These are phyloP conservation scores for Drosophila pectinifera DNA, from an alignment of 1,140 invertebrate genomes.

Conservation along the genomic window DNA sequence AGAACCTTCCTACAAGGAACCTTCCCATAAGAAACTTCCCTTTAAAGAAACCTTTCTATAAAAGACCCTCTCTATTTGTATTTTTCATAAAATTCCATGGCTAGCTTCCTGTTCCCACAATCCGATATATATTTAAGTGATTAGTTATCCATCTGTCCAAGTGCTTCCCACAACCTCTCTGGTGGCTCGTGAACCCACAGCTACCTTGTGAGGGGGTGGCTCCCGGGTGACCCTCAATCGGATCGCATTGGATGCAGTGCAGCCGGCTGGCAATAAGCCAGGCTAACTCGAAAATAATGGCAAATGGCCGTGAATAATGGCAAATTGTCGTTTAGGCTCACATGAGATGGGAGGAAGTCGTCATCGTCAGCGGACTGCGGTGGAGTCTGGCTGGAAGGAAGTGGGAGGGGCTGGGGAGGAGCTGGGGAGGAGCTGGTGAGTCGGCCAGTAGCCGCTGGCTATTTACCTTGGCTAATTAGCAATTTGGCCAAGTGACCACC, in stretches of 20 bases:
- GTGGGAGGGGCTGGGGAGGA: slow-evolving; percentile 6
- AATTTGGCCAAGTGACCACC: slow-evolving; percentile 51
- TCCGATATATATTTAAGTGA: background rate
- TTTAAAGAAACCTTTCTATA: no score
- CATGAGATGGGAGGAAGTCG: slow-evolving; percentile 29
- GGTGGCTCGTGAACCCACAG: background rate
- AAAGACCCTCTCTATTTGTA: no score
- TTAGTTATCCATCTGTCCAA: background rate
- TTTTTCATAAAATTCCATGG: no score
- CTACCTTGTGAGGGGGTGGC: slow-evolving; percentile 29
- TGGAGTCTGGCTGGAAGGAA: slow-evolving; percentile 24
- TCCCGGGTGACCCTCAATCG: background rate
- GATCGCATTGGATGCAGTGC: slow-evolving; percentile 34
- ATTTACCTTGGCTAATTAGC: slow-evolving; percentile 64
- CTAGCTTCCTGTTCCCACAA: slow-evolving; percentile 1
- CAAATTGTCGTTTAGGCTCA: slow-evolving; percentile 60
- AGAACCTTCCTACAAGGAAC: no score
- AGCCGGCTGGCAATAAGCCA: slow-evolving; percentile 24
- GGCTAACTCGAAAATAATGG: slow-evolving; percentile 12
- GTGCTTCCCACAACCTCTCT: slow-evolving; percentile 23
- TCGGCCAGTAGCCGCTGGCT: slow-evolving; percentile 42
- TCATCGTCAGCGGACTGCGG: slow-evolving; percentile 17
- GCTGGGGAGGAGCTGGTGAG: slow-evolving; percentile 8
- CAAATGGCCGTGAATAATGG: slow-evolving; percentile 60
- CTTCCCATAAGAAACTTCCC: no score